Evolutionary conservation across 1,140 invertebrate species (phyloP).

Genomic region (Drosophila nannoptera): DNA sequence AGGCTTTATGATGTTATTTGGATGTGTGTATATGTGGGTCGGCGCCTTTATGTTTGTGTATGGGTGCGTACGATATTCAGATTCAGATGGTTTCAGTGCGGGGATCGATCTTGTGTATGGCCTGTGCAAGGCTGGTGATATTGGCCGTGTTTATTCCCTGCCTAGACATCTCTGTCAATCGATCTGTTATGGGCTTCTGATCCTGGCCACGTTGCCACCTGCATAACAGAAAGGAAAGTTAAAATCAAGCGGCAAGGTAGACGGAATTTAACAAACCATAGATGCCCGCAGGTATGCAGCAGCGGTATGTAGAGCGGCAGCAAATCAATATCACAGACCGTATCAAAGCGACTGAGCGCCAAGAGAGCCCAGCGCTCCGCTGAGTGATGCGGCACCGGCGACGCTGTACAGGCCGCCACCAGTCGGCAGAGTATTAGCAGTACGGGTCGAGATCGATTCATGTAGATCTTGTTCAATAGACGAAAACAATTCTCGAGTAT

Average conservation of each 20-base stretch:
- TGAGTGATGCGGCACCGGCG: slow-evolving; percentile 81
- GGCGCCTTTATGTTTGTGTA: slow-evolving; percentile 1
- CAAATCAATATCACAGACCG: slow-evolving; percentile 84
- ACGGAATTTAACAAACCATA: slow-evolving; percentile 80
- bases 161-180: slow-evolving; percentile 81
- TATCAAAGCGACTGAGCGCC: slow-evolving; percentile 84
- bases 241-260: too few relatives aligned
- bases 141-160: slow-evolving; percentile 83
- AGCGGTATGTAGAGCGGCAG: slow-evolving; percentile 85
- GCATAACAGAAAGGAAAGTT: slow-evolving; percentile 7
- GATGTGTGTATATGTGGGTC: neutral
- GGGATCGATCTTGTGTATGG: slow-evolving; percentile 80
- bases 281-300: slow-evolving; percentile 83
- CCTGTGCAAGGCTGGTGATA: slow-evolving; percentile 81
- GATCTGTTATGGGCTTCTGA: slow-evolving; percentile 82
- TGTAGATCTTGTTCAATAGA: slow-evolving; percentile 87
- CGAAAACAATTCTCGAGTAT: slow-evolving; percentile 86
- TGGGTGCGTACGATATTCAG: slow-evolving; percentile 10
- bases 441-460: slow-evolving; percentile 84
- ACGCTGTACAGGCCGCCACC: slow-evolving; percentile 80
- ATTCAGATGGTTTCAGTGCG: slow-evolving; percentile 72
- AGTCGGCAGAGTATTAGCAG: slow-evolving; percentile 86
- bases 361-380: slow-evolving; percentile 85
- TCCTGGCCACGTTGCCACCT: slow-evolving; percentile 84
- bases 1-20: slow-evolving; percentile 12